Percentiles rank a stretch among this genome's conserved stretches.
Evolutionary conservation across 2,113 vertebrate species (phyloP).

Genomic region (Garra rufa): DNA sequence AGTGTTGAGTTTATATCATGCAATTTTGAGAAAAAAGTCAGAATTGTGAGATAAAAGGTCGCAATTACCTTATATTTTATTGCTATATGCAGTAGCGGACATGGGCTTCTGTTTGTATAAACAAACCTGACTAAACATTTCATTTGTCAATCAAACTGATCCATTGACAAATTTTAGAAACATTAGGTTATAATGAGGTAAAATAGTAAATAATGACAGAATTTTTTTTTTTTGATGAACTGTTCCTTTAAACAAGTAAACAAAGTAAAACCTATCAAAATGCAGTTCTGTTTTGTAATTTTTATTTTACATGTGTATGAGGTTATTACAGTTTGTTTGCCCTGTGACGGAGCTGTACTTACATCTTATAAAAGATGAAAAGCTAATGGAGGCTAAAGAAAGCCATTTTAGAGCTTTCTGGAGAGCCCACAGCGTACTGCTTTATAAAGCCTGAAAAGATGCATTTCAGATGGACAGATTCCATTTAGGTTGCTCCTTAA

Average conservation of each 20-base stretch:
- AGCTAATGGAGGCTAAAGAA: slow-evolving; percentile 39
- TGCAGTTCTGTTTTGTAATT: neutral
- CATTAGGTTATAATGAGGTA: too few relatives aligned
- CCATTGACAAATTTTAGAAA: neutral
- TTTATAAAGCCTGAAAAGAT: slow-evolving; percentile 38
- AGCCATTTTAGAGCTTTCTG: slow-evolving; percentile 28
- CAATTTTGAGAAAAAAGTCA: too few relatives aligned
- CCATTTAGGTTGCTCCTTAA: slow-evolving; percentile 17
- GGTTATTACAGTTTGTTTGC: neutral
- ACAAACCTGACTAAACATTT: neutral
- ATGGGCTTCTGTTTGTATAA: too few relatives aligned
- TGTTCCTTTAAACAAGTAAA: neutral
- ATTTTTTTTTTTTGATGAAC: neutral
- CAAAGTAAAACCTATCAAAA: neutral
- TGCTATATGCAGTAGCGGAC: too few relatives aligned
- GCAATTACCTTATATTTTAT: too few relatives aligned
- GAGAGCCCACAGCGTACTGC: slow-evolving; percentile 15
- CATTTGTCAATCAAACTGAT: neutral
- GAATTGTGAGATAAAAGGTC: too few relatives aligned
- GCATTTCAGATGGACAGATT: slow-evolving; percentile 24
- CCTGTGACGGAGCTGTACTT: too few relatives aligned
- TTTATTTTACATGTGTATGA: neutral
- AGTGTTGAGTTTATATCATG: too few relatives aligned
- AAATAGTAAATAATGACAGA: neutral
- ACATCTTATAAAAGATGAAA: slow-evolving; percentile 29